These are phyloP conservation scores for Marasmarcha lunaedactyla DNA, from an alignment of 2,888 invertebrate genomes.

Conservation along the genomic window DNA sequence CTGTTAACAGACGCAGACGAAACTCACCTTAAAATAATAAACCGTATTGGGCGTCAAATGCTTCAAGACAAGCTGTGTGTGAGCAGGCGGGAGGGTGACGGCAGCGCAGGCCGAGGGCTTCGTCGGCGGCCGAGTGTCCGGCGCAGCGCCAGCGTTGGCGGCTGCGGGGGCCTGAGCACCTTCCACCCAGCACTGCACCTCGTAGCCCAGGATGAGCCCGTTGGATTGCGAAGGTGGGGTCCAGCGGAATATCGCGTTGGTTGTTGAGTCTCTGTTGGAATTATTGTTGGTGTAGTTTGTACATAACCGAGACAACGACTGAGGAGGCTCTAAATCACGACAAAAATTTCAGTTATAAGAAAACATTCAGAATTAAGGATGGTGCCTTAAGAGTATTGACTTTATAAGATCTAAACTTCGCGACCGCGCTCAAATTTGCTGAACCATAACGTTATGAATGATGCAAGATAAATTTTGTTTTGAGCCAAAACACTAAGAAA, in stretches of 20 bases:
- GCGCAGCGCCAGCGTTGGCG: slow-evolving; percentile 52
- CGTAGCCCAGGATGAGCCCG: slow-evolving; percentile 81
- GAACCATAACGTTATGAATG: too few species aligned
- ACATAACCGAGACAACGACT: too few species aligned
- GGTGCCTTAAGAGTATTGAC: too few species aligned
- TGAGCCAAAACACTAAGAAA: too few species aligned
- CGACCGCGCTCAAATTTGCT: too few species aligned
- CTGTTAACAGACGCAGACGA: too few species aligned
- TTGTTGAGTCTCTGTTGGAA: neutral
- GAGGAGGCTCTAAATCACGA: too few species aligned
- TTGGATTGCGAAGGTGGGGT: slow-evolving; percentile 79
- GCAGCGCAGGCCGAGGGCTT: slow-evolving; percentile 62
- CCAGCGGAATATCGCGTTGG: slow-evolving; percentile 82
- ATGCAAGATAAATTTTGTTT: too few species aligned
- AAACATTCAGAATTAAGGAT: too few species aligned
- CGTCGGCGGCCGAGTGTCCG: slow-evolving; percentile 60
- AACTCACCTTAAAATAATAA: neutral
- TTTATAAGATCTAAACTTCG: too few species aligned
- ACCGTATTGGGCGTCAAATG: slow-evolving; percentile 66
- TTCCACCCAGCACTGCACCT: slow-evolving; percentile 76
- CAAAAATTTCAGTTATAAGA: too few species aligned
- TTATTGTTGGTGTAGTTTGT: too few species aligned
- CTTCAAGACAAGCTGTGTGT: slow-evolving; percentile 69
- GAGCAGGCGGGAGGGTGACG: slow-evolving; percentile 53
- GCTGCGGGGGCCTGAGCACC: slow-evolving; percentile 44